phyloP scores from a whole-genome alignment of 1,140 invertebrate species.

The Drosophila micromelanica region DNA sequence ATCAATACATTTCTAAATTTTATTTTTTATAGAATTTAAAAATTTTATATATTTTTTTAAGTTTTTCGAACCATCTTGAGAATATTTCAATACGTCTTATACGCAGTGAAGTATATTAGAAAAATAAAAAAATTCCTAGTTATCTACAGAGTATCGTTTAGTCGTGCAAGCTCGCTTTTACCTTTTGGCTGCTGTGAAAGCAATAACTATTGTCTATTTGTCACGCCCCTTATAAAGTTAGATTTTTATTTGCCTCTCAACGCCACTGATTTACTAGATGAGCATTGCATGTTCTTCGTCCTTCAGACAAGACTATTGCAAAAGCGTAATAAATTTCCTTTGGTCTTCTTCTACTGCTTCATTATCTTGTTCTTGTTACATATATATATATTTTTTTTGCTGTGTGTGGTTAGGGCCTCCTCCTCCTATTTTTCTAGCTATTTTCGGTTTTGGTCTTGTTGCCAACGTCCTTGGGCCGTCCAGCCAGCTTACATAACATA shows the following conservation, averaged over 20 bases:
- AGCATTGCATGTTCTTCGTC: conserved; percentile 52
- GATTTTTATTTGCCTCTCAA: conserved; percentile 32
- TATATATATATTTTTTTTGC: neutral
- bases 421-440: conserved; percentile 15
- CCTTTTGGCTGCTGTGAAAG: conserved; percentile 36
- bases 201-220: conserved; percentile 62
- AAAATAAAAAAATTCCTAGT: too few species aligned
- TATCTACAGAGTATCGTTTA: neutral
- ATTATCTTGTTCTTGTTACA: conserved; percentile 26
- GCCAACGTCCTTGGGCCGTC: conserved; percentile 55
- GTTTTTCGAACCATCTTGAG: too few species aligned
- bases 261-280: conserved; percentile 61
- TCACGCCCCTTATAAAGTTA: conserved; percentile 55
- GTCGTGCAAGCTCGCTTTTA: neutral
- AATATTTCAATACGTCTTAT: too few species aligned
- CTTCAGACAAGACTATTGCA: conserved; percentile 65
- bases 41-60: too few species aligned
- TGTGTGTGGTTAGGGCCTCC: neutral
- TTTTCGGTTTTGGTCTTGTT: conserved; percentile 29
- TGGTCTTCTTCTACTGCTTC: conserved; percentile 13
- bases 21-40: too few species aligned
- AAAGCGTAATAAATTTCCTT: conserved; percentile 57
- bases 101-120: too few species aligned
- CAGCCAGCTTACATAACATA: conserved; percentile 69
- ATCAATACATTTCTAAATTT: too few species aligned